These are phyloP conservation scores for Oligia fasciuncula DNA, from an alignment of 2,888 invertebrate genomes.

Conservation along the genomic window DNA sequence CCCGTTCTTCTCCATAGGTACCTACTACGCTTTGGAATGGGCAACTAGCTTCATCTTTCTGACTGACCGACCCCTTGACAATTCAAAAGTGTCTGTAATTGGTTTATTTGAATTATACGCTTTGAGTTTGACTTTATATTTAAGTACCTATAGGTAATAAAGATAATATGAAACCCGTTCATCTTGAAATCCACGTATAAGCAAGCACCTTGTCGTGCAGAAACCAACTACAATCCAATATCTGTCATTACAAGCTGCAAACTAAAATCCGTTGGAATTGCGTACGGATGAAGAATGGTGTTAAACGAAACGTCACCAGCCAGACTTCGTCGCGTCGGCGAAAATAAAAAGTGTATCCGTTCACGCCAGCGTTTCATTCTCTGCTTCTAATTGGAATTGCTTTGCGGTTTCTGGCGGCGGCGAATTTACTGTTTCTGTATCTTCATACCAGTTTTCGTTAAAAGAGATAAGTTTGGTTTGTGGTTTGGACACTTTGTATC, in stretches of 20 bases:
- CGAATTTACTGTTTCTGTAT: slow-evolving; percentile 46
- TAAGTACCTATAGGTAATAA: not conserved
- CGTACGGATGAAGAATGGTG: slow-evolving; percentile 52
- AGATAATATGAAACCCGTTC: not conserved
- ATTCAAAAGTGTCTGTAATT: too few species aligned
- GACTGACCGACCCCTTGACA: too few species aligned
- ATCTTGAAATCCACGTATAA: not conserved
- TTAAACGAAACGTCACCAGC: slow-evolving; percentile 59
- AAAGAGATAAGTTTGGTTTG: slow-evolving; percentile 12
- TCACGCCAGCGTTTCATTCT: slow-evolving; percentile 62
- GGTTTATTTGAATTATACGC: too few species aligned
- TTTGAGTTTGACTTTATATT: not conserved
- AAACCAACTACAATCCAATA: slow-evolving; percentile 39
- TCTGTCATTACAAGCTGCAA: slow-evolving; percentile 46
- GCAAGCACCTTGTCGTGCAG: not conserved
- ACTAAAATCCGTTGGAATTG: slow-evolving; percentile 52
- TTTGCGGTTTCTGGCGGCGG: slow-evolving; percentile 44
- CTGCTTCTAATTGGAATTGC: slow-evolving; percentile 65
- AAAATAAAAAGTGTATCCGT: slow-evolving; percentile 62
- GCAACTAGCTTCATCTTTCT: too few species aligned
- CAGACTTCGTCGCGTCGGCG: slow-evolving; percentile 41
- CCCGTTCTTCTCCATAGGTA: too few species aligned
- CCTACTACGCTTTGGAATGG: too few species aligned
- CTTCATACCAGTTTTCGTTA: slow-evolving; percentile 46
- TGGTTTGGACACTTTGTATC: slow-evolving; percentile 30